phyloP scores from a whole-genome alignment of 64 coral and sea anemone genomes.

The Porites lutea region DNA sequence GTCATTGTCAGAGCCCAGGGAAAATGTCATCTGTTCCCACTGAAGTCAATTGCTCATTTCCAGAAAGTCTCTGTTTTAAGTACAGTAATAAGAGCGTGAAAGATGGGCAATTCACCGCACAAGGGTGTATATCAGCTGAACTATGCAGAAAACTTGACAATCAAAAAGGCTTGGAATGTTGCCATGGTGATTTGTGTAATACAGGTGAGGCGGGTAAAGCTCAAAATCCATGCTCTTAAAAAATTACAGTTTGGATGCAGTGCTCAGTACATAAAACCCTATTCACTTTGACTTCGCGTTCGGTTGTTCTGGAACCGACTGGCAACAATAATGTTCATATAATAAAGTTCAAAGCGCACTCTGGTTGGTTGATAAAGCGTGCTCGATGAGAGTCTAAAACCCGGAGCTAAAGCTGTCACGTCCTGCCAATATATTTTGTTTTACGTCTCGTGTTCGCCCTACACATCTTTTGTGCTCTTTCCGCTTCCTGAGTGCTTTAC shows the following conservation, averaged over 20 bases:
- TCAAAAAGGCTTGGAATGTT: background rate
- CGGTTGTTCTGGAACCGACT: background rate
- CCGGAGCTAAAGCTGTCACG: too few species aligned
- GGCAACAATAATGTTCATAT: too few species aligned
- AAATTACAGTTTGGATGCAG: background rate
- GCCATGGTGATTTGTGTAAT: background rate
- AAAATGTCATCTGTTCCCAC: too few species aligned
- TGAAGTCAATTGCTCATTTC: conserved; percentile 14
- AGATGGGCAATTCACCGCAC: background rate
- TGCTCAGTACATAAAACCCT: background rate
- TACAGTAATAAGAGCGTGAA: background rate
- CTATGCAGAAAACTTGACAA: background rate
- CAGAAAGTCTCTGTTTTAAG: background rate
- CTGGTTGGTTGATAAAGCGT: too few species aligned
- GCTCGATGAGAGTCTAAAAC: too few species aligned
- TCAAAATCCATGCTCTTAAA: background rate
- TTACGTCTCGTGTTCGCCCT: too few species aligned
- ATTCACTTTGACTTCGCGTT: background rate
- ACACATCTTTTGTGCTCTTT: too few species aligned
- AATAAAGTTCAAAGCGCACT: too few species aligned
- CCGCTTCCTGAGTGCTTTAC: too few species aligned
- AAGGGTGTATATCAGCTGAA: conserved; percentile 7
- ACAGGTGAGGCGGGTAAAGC: background rate
- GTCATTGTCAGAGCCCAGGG: too few species aligned
- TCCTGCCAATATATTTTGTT: too few species aligned